phyloP scores from a whole-genome alignment of 2,113 vertebrate species.

The Motacilla tschutschensis region DNA sequence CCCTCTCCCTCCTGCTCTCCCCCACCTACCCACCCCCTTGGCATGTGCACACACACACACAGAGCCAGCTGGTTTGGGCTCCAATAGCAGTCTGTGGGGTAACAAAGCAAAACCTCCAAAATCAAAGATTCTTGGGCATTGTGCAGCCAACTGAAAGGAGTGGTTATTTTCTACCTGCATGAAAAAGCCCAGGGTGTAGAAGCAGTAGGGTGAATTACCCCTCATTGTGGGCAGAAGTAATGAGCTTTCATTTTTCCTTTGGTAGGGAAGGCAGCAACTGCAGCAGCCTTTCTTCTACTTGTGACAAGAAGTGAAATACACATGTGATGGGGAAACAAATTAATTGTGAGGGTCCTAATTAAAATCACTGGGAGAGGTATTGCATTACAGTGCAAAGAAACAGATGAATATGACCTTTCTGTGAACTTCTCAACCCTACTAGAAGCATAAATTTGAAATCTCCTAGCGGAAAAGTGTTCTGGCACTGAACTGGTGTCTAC shows the following conservation, averaged over 20 bases:
- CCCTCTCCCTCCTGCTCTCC: background rate
- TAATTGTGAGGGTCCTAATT: constrained; percentile 53
- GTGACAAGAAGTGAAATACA: constrained; percentile 4
- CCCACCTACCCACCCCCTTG: background rate
- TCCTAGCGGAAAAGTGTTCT: constrained; percentile 52
- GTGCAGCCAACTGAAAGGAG: background rate
- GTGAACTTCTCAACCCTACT: constrained; percentile 62
- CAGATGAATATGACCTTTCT: constrained; percentile 48
- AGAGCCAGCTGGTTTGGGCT: background rate
- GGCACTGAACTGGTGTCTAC: constrained; percentile 57
- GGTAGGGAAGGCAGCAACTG: background rate
- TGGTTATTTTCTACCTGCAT: background rate
- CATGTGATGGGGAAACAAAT: constrained; percentile 17
- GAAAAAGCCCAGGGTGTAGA: background rate
- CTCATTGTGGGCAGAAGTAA: background rate
- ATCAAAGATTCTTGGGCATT: background rate
- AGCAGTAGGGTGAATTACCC: background rate
- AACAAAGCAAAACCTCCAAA: background rate
- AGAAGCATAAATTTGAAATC: constrained; percentile 62
- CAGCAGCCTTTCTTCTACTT: background rate
- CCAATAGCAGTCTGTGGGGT: background rate
- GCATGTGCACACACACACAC: accelerated
- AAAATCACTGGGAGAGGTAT: constrained; percentile 41
- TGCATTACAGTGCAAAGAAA: constrained; percentile 46
- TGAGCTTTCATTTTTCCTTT: background rate